Conservation (phyloP, 2,113 vertebrate genomes). For the Rhegmatorhina hoffmannsi region DNA sequence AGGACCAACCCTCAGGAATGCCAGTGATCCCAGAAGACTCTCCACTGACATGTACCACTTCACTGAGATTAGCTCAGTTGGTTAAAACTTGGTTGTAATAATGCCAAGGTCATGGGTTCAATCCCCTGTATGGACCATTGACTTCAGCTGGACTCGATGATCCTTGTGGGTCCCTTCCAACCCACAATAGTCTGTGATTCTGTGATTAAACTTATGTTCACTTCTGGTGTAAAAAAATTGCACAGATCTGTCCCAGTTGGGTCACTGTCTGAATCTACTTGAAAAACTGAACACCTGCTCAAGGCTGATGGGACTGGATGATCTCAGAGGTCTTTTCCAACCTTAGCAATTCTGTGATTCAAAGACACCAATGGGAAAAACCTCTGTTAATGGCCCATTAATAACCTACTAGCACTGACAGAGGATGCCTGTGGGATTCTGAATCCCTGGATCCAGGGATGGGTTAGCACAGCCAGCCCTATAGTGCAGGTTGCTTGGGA, state of each 20-base stretch:
- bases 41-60: rapidly evolving
- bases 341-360: background rate
- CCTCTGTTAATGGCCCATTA: background rate
- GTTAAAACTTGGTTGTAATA: too few species aligned
- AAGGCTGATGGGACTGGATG: background rate
- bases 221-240: background rate
- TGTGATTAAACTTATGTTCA: background rate
- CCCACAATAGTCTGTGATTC: too few species aligned
- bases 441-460: background rate
- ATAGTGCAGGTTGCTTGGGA: background rate
- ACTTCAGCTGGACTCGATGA: too few species aligned
- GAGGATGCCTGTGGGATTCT: background rate
- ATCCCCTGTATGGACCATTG: too few species aligned
- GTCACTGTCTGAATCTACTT: background rate
- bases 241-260: background rate
- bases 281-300: background rate
- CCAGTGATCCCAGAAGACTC: background rate
- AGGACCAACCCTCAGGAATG: background rate
- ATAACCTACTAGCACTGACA: background rate
- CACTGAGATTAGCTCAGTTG: too few species aligned
- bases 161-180: too few species aligned
- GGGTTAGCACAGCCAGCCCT: background rate
- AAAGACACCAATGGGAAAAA: background rate
- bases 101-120: too few species aligned
- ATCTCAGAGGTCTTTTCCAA: background rate